phyloP scores from a whole-genome alignment of 2,113 vertebrate genomes.

The Morone saxatilis region DNA sequence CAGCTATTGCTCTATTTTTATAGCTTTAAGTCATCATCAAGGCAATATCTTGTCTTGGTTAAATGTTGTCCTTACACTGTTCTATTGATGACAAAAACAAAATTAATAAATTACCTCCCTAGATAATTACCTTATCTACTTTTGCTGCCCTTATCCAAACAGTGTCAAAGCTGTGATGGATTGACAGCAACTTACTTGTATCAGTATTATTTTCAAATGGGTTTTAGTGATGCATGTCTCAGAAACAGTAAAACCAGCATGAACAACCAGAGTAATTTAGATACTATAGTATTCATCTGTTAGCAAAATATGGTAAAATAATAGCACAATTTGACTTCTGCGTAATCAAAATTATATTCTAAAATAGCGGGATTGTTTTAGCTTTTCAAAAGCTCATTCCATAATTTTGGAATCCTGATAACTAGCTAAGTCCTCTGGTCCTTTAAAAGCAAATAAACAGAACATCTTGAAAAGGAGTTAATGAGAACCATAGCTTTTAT shows the following conservation, averaged over 20 bases:
- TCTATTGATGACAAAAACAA: background rate
- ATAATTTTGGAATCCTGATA: background rate
- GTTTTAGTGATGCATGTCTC: background rate
- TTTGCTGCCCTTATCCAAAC: too few species aligned
- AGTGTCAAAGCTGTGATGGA: constrained; percentile 18
- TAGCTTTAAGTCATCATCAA: background rate
- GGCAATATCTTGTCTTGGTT: background rate
- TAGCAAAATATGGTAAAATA: background rate
- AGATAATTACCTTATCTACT: too few species aligned
- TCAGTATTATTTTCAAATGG: constrained; percentile 7
- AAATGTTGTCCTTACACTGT: background rate
- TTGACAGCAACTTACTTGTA: constrained; percentile 1
- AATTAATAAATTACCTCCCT: background rate
- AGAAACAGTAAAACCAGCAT: too few species aligned
- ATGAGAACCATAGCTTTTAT: too few species aligned
- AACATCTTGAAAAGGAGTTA: too few species aligned
- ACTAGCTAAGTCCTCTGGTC: background rate
- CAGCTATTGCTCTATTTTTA: constrained; percentile 1
- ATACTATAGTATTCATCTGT: background rate
- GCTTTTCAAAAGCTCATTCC: background rate
- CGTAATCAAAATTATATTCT: background rate
- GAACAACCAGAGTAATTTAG: background rate
- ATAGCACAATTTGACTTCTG: background rate
- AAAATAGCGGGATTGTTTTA: background rate
- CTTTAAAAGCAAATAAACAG: too few species aligned